Evolutionary conservation across 2,888 invertebrate species (phyloP), one percentile per base, ranked within the genome.

Genomic region (Xestia c-nigrum): DNA sequence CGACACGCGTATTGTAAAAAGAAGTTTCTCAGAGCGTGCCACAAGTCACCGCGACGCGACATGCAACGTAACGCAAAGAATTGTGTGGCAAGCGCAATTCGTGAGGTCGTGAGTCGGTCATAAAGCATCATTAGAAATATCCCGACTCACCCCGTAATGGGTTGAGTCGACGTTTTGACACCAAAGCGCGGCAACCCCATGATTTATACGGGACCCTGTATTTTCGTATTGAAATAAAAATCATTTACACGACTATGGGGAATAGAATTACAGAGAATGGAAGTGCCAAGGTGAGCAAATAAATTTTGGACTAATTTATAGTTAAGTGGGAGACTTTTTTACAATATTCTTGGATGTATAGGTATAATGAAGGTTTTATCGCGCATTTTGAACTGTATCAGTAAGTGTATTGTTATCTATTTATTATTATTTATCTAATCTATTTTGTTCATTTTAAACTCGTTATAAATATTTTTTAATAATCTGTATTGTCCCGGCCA

Each of bases 191-290:
- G 81, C 72, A 87, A 81, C 85, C 85, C 83, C 72, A 87, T 93
- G 93, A 93, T 93, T 93, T 93, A 93, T 91, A 88, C 81, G 82
- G 80, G 88, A 88, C 89, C 89, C 89, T 87, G 90, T 87, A 90
- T 91, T 91, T 91, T 91, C 88, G 87, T 87, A 89, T 88, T 89
- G 88, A 89, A 91, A 90, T 91, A 91, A 92, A 93, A 92, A 92
- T 91, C 89, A 92, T 92, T 92, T 90, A 89, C 89, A 86, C 85
- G 80, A 84, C 85, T 78, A 80, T 70, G 24, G 43, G 50, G 24
- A 7, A 67, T 12, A 57, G 87, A 82, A 74, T 75, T 83, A 87
- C 57, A 81, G 79, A 77, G 16, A 72, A 87, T 91, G 85, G 89
- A 90, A 86, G 79, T 77, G 90, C 68, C 85, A 40, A 16, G 0